Evolutionary conservation across 2,797 vertebrate species (phyloP).

Genomic region (Rachycentron canadum): DNA sequence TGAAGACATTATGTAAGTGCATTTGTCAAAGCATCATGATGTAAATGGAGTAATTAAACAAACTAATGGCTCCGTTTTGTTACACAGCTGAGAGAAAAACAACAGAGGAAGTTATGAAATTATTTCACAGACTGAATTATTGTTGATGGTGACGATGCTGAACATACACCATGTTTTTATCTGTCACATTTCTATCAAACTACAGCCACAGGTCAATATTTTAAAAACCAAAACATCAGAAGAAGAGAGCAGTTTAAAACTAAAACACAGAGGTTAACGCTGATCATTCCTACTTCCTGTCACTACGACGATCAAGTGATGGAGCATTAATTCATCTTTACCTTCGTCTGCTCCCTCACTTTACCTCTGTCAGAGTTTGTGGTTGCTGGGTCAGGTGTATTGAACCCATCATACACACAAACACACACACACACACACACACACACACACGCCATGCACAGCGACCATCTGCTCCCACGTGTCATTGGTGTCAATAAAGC

Average conservation of each 20-base stretch:
- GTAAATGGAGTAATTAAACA: not conserved
- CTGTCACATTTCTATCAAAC: no score
- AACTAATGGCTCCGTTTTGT: not conserved
- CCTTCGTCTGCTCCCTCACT: not conserved
- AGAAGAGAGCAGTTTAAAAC: no score
- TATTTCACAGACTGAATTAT: not conserved
- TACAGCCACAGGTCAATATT: no score
- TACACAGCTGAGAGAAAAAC: not conserved
- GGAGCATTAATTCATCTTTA: not conserved
- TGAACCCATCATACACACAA: constrained; percentile 19
- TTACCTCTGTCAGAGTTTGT: not conserved
- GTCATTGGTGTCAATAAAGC: constrained; percentile 64
- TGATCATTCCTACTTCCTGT: not conserved
- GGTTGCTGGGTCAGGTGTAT: not conserved
- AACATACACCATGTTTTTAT: no score
- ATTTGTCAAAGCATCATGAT: not conserved
- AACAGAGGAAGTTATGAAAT: no score
- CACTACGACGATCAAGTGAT: not conserved
- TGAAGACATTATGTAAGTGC: not conserved
- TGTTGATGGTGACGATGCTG: no score
- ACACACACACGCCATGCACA: constrained; percentile 24
- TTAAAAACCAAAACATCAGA: no score
- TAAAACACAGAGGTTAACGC: no score
- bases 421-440: constrained; percentile 20
- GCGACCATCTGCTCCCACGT: constrained; percentile 30